Evolutionary conservation across 2,888 invertebrate species (phyloP).

Genomic region (Eupithecia inturbata): DNA sequence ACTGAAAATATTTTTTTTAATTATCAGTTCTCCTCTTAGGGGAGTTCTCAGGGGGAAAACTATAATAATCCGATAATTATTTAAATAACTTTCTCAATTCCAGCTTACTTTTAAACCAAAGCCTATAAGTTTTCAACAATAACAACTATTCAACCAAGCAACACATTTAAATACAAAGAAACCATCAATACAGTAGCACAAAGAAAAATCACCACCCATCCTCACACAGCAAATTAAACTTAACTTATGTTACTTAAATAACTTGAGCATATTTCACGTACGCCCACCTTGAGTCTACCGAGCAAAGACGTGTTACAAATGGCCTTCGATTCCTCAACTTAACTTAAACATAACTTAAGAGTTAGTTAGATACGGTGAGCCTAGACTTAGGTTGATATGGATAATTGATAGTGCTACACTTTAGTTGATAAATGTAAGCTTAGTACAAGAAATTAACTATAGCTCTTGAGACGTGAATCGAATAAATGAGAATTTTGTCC

Average conservation of each 20-base stretch:
- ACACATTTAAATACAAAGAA: constrained; percentile 32
- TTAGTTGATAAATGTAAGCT: not conserved
- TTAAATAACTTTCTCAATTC: not conserved
- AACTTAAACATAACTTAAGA: constrained; percentile 45
- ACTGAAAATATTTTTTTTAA: too few species aligned
- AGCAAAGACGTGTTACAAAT: constrained; percentile 52
- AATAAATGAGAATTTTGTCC: not conserved
- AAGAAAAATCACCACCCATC: constrained; percentile 46
- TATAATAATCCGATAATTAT: too few species aligned
- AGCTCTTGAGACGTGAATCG: not conserved
- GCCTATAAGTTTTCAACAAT: not conserved
- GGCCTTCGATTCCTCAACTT: constrained; percentile 54
- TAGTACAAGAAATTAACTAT: constrained; percentile 19
- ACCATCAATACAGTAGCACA: constrained; percentile 43
- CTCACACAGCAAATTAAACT: constrained; percentile 40
- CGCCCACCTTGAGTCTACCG: constrained; percentile 50
- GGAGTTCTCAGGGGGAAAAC: too few species aligned
- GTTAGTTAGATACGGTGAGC: constrained; percentile 32
- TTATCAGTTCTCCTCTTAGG: too few species aligned
- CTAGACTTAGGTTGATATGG: constrained; percentile 16
- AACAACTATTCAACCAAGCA: not conserved
- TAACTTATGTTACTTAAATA: constrained; percentile 38
- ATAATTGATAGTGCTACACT: constrained; percentile 24
- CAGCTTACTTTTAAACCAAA: constrained; percentile 2
- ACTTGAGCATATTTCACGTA: constrained; percentile 53